These are phyloP conservation scores for Rotaria sp. DNA, from an alignment of 2,888 invertebrate species.

Conservation along the genomic window DNA sequence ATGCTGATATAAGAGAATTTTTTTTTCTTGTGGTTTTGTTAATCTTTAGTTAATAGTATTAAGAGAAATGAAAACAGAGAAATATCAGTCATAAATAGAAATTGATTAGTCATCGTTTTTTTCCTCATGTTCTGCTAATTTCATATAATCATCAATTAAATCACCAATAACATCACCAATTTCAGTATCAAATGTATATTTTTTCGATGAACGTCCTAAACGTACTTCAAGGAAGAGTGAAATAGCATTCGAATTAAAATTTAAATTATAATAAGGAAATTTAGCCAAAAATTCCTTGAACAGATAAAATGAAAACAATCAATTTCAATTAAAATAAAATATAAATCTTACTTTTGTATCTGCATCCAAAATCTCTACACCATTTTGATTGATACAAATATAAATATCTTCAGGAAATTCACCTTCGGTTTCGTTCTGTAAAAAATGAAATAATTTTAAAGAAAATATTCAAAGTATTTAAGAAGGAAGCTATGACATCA, in stretches of 20 bases:
- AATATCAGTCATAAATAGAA: background rate
- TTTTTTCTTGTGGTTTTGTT: background rate
- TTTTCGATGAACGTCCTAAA: background rate
- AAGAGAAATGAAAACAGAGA: background rate
- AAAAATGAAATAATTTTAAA: background rate
- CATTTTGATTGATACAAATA: constrained; percentile 21
- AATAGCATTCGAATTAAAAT: background rate
- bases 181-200: constrained; percentile 2
- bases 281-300: background rate
- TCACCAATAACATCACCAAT: constrained; percentile 6
- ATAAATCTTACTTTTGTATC: background rate
- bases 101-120: background rate
- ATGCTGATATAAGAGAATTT: too few relatives aligned
- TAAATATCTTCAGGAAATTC: constrained; percentile 26
- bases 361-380: background rate
- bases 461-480: too few relatives aligned
- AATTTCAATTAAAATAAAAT: background rate
- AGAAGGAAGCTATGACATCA: too few relatives aligned
- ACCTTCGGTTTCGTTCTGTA: background rate
- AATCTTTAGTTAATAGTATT: background rate
- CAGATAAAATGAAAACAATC: background rate
- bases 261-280: constrained; percentile 4
- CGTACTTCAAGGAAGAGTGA: constrained; percentile 8
- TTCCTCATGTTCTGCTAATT: background rate
- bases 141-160: constrained; percentile 27